Percentiles rank a stretch among this genome's conserved stretches.
Evolutionary conservation across 2,113 vertebrate genomes (phyloP).

Genomic region (Siphamia tubifer): DNA sequence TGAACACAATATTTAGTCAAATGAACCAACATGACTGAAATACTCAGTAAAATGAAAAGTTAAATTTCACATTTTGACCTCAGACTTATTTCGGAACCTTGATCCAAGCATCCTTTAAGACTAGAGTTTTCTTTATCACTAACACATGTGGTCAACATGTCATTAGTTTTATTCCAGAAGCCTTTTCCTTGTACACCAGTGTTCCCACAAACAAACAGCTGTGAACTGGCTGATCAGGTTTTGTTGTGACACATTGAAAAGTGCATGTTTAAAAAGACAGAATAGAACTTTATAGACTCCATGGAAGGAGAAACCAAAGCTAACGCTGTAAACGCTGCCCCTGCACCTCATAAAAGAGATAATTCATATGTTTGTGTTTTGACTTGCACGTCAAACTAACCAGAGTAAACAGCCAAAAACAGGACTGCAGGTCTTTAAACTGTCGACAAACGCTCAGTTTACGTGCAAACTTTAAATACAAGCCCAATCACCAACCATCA

Average conservation of each 20-base stretch:
- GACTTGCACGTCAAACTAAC: slow-evolving; percentile 42
- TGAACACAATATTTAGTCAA: too few relatives aligned
- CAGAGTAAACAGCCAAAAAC: slow-evolving; percentile 46
- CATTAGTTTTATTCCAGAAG: too few relatives aligned
- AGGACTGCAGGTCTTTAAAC: slow-evolving; percentile 27
- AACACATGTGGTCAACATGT: too few relatives aligned
- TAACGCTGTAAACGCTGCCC: slow-evolving; percentile 26
- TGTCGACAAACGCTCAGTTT: slow-evolving; percentile 41
- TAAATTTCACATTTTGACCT: too few relatives aligned
- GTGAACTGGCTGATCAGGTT: background rate
- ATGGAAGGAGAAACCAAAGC: slow-evolving; percentile 7
- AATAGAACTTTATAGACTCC: slow-evolving; percentile 6
- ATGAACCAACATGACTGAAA: too few relatives aligned
- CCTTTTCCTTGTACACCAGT: too few relatives aligned
- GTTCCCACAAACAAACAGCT: too few relatives aligned
- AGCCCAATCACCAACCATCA: slow-evolving; percentile 38
- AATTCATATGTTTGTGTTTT: slow-evolving; percentile 63
- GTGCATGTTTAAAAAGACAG: background rate
- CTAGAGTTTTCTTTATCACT: too few relatives aligned
- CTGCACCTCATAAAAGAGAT: slow-evolving; percentile 58
- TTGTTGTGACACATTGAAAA: too few relatives aligned
- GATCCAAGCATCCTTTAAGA: too few relatives aligned
- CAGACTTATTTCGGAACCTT: too few relatives aligned
- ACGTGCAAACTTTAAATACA: slow-evolving; percentile 63
- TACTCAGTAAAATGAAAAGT: too few relatives aligned